Evolutionary conservation across 2,888 invertebrate species (phyloP), one percentile per base, ranked within the genome.

Genomic region (Philaethria dido): DNA sequence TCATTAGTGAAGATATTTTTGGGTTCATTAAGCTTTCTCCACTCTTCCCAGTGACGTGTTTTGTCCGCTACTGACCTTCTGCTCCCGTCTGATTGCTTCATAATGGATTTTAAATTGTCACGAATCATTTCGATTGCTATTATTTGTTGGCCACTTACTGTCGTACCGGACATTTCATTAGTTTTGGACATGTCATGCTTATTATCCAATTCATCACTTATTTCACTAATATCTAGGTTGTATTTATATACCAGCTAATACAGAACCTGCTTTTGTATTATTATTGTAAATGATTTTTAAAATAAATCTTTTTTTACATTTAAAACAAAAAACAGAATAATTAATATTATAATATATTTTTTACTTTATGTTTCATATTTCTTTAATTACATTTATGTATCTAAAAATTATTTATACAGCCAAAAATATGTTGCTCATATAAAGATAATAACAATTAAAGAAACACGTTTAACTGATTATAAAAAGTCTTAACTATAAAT

Each of bases 71-170:
- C 45, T 65, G 75, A 77, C 78, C 77, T 78, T 75, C 72, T 69
- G 64, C 70, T 72, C 76, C 75, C 73, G 72, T 75, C 73, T 81
- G 83, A 86, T 85, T 86, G 84, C 79, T 74, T 69, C 72, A 74
- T 85, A 88, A 88, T 87, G 83, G 82, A 75, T 82, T 87, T 86
- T 85, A 85, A 87, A 89, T 85, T 86, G 84, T 80, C 76, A 70
- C 77, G 76, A 76, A 74, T 78, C 77, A 75, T 69, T 77, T 78
- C 78, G 77, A 84, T 83, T 83, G 81, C 73, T 75, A 79, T 77
- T 73, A 78, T 78, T 78, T 70, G 69, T 62, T 64, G 70, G 73
- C 70, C 73, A 75, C 72, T 74, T 75, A 72, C 74, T 73, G 72
- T 69, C 72, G 72, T 68, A 73, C 69, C 73, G 75, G 73, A 75